Conservation (phyloP, 2,113 vertebrate species). For the Chionis minor region DNA sequence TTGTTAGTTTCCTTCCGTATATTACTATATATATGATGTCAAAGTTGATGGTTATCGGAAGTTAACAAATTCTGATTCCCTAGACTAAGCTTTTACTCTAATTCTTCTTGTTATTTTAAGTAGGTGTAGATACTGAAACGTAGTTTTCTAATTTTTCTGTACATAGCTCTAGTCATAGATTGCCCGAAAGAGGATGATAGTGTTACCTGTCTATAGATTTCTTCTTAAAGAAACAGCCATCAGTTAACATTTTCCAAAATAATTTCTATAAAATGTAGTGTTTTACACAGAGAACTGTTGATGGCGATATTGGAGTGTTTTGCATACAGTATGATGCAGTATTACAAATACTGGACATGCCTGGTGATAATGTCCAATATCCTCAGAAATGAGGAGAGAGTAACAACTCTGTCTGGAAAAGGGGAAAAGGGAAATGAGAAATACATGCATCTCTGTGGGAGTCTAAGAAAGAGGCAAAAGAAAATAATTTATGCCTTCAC, state of each 20-base stretch:
- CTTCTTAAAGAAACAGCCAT: background rate
- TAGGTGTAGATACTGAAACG: background rate
- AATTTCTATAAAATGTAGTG: background rate
- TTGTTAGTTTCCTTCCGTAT: background rate
- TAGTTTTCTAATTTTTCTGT: background rate
- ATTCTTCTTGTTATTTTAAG: background rate
- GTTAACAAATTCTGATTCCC: background rate
- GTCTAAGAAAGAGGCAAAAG: background rate
- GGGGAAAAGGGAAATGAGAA: background rate
- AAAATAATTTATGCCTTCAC: background rate
- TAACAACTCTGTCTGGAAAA: background rate
- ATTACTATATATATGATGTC: background rate
- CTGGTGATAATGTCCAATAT: background rate
- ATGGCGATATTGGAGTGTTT: background rate
- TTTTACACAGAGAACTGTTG: background rate
- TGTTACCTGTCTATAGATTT: background rate
- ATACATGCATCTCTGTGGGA: background rate
- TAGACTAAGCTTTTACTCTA: background rate
- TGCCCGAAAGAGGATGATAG: background rate
- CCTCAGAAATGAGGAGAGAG: background rate
- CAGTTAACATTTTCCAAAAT: background rate
- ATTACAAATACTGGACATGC: background rate
- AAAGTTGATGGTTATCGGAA: background rate
- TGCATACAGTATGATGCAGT: background rate
- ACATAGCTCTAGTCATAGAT: background rate